Evolutionary conservation across 2,797 vertebrate species (phyloP), one percentile per base, ranked within the genome.

Genomic region (Lacerta agilis): DNA sequence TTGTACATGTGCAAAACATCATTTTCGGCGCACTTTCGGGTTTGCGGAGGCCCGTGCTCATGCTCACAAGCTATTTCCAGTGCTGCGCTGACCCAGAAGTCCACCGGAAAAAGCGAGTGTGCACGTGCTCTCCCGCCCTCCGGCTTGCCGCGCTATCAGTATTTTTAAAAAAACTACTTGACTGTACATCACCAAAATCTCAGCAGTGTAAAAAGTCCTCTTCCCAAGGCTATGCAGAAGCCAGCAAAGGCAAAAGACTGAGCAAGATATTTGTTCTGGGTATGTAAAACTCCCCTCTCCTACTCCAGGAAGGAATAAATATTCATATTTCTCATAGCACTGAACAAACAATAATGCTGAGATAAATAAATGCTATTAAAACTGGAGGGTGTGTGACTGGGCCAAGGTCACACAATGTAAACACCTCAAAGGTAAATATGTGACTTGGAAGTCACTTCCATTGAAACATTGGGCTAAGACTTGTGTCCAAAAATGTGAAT

Each of bases 321-420:
- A 43, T 77, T 76, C 36, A 77, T 85, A n/a, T 20, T 85, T 43
- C 10, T 15, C 58, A 64, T 41, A 29, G 72, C 55, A 43, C 49
- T 64, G 36, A 64, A 61, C 83, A 85, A 76, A 64, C 55, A 64
- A 73, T 11, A 76, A 61, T 23, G n/a, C 27, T 27, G 36, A 41
- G 55, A 85, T 76, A 77, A 85, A 61, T 38, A 85, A 76, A 85
- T 84, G 71, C 71, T 84, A 29, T 75, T 61, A 75, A 64, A 38
- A 41, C 23, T 75, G 36, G 27, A 61, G 36, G 55, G 17, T 11
- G 20, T 73, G 45, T 85, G 72, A 41, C 36, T 29, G 27, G 8
- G 36, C 55, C 55, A 61, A 76, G 36, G 36, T 29, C 83, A 75
- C 33, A 41, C 36, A 85, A 27, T 64, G 29, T 64, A 55, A 64